A percentile compares a stretch with the other conserved stretches of the same genome.
phyloP scores from a whole-genome alignment of 2,888 invertebrate genomes.

The Luffia ferchaultella region DNA sequence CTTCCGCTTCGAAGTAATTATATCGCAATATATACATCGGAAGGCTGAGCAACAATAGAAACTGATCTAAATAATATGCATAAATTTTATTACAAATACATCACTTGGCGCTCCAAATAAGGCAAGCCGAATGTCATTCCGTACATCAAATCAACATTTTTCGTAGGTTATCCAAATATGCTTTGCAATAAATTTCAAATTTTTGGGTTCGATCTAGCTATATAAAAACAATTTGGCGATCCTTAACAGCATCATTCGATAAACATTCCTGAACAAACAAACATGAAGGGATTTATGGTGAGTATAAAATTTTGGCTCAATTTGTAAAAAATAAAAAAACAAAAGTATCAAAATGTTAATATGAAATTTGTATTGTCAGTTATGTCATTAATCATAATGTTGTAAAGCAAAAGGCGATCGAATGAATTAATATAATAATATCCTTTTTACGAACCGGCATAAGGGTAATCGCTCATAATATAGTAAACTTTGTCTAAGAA shows the following conservation, averaged over 20 bases:
- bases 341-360: background rate
- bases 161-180: background rate
- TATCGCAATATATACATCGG: no score
- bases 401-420: background rate
- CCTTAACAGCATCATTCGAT: background rate
- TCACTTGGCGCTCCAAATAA: constrained; percentile 15
- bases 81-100: constrained; percentile 4
- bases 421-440: background rate
- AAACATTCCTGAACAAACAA: background rate
- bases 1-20: no score
- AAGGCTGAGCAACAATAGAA: background rate
- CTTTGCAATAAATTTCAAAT: background rate
- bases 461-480: background rate
- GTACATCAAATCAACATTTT: background rate
- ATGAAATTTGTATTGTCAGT: background rate
- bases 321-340: background rate
- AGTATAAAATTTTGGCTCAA: background rate
- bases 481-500: background rate
- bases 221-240: background rate
- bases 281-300: background rate
- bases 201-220: background rate
- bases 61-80: background rate
- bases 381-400: background rate
- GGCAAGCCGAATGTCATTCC: constrained; percentile 23
- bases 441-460: background rate